phyloP scores from a whole-genome alignment of 2,797 vertebrate genomes.

The Paratrypauchen microcephalus region DNA sequence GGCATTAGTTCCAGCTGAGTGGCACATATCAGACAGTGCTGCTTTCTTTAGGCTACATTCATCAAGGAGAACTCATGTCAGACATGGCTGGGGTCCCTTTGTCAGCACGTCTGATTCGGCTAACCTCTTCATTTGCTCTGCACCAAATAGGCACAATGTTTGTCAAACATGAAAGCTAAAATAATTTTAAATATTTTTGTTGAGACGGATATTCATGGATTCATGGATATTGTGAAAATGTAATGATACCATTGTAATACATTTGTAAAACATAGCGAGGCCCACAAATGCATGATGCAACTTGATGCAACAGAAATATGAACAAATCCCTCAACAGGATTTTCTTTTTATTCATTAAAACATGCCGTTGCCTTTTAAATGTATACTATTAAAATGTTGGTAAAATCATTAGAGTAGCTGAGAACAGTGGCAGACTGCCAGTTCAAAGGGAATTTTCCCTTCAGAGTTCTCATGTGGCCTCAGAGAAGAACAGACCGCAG shows the following conservation, averaged over 20 bases:
- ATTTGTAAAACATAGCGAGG: background rate
- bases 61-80: constrained; percentile 52
- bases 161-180: background rate
- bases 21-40: constrained; percentile 60
- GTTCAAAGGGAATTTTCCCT: constrained; percentile 77
- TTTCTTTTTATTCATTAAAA: background rate
- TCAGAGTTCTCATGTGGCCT: constrained; percentile 70
- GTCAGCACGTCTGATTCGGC: constrained; percentile 48
- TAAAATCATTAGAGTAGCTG: constrained; percentile 73
- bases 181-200: background rate
- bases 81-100: constrained; percentile 35
- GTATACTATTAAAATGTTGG: constrained; percentile 63
- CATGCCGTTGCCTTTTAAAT: constrained; percentile 43
- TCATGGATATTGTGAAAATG: background rate
- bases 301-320: background rate
- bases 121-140: constrained; percentile 25
- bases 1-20: constrained; percentile 70
- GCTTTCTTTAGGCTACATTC: constrained; percentile 44
- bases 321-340: background rate
- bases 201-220: background rate
- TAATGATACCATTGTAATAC: background rate
- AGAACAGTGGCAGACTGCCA: constrained; percentile 73
- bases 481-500: constrained; percentile 71
- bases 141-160: constrained; percentile 29
- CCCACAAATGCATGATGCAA: background rate